Evolutionary conservation across 2,113 vertebrate species (phyloP), one percentile per base, ranked within the genome.

Genomic region (Elgaria multicarinata): DNA sequence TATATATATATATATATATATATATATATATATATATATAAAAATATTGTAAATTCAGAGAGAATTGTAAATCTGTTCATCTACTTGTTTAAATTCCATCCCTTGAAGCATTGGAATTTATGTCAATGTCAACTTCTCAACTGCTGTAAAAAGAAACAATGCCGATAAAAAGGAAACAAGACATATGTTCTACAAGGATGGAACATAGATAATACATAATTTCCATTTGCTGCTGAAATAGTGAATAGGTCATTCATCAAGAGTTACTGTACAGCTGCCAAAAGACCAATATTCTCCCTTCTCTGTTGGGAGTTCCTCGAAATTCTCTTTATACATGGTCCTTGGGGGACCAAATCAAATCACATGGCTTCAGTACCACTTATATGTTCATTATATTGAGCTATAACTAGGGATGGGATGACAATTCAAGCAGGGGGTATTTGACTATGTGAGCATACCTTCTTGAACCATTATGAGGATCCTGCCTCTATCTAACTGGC

Each of bases 81-180:
- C 53, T 85, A 39, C 62, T 85, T 79, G 22, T 46, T 69, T 88
- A 80, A 53, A 36, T 69, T 87, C 33, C 77, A 81, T 71, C 50
- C 50, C 36, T 44, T 62, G 26, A 6, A 66, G 55, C 20, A 69
- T 36, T 75, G 39, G 76, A 72, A 90, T 88, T 78, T 16, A 64
- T 28, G 89, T 80, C 90, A 94, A 90, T 28, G 90, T 31, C 75
- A 93, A 90, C 81, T 91, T 93, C 91, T 94, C 83, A 87, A 90
- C 78, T 33, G 24, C 42, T 88, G 20, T 83, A 84, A 90, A 94
- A 95, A 88, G 14, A 93, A 94, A 83, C 36, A 80, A 85, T 0
- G 0, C 6, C 78, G 75, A 83, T 87, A 81, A 83, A 83, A 90
- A 87, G 12, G 0, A 90, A 94, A 22, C 86, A 64, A 67, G 90